Percentiles rank a stretch among this genome's conserved stretches.
These are phyloP conservation scores for Craterocephalus amniculus DNA, from an alignment of 2,797 vertebrate species.

Conservation along the genomic window DNA sequence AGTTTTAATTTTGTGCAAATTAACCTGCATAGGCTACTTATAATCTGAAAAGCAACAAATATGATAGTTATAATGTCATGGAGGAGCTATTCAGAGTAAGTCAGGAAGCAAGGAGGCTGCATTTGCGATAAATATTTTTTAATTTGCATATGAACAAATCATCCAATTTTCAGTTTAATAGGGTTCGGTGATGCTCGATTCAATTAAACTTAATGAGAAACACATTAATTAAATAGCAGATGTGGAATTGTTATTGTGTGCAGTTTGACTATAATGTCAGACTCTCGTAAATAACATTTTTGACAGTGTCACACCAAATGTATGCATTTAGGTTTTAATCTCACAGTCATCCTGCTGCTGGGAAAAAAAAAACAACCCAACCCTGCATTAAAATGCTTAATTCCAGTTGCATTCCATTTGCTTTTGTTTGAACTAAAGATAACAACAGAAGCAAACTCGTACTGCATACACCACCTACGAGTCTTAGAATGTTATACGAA, in stretches of 20 bases:
- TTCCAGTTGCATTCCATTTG: too few species aligned
- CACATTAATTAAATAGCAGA: slow-evolving; percentile 16
- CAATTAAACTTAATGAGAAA: slow-evolving; percentile 34
- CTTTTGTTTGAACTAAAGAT: too few species aligned
- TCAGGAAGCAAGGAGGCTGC: neutral
- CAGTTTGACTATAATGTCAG: neutral
- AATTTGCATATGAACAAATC: slow-evolving; percentile 57
- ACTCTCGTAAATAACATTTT: neutral
- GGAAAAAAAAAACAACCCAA: neutral
- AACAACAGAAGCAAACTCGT: neutral
- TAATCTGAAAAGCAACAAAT: slow-evolving; percentile 7
- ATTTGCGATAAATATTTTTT: slow-evolving; percentile 28
- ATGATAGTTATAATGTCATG: neutral
- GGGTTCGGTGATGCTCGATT: slow-evolving; percentile 44
- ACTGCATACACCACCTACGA: neutral
- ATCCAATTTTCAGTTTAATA: slow-evolving; percentile 30
- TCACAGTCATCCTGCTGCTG: neutral
- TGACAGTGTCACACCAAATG: neutral
- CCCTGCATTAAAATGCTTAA: neutral
- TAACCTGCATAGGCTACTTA: slow-evolving; percentile 19
- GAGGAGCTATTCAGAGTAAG: neutral
- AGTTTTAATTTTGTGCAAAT: slow-evolving; percentile 21
- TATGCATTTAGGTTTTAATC: neutral
- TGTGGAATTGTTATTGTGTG: neutral
- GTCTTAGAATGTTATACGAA: neutral